These are phyloP conservation scores for Isotomurus palustris DNA, from an alignment of 2,888 invertebrate genomes.

Conservation along the genomic window DNA sequence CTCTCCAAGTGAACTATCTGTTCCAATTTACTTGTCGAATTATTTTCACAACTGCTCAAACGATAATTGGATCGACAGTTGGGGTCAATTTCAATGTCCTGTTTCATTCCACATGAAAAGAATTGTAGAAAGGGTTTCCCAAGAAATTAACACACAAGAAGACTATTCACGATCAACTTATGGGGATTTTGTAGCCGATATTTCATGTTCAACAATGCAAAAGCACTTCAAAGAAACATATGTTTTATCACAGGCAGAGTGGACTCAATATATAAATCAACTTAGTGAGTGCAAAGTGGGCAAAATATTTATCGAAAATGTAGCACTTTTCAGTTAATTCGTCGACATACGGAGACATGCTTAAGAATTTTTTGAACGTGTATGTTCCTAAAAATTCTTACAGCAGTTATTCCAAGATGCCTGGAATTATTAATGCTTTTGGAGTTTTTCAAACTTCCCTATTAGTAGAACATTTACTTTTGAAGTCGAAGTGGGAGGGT, in stretches of 20 bases:
- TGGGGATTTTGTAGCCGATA: no score
- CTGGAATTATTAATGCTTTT: constrained; percentile 22
- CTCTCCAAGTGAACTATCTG: constrained; percentile 9
- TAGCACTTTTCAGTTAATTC: constrained; percentile 16
- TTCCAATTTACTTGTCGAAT: no score
- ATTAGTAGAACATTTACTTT: constrained; percentile 17
- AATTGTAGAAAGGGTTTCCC: constrained; percentile 14
- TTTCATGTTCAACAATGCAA: no score
- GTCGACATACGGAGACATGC: constrained; percentile 9
- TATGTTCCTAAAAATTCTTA: constrained; percentile 10
- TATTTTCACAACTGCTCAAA: neutral
- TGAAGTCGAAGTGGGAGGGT: constrained; percentile 12
- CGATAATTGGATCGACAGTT: constrained; percentile 5
- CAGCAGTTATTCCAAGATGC: constrained; percentile 15
- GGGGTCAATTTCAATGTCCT: constrained; percentile 17
- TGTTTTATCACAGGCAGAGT: constrained; percentile 14
- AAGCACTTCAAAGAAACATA: no score
- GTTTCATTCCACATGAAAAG: constrained; percentile 11
- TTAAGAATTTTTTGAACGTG: constrained; percentile 18
- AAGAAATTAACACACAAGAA: constrained; percentile 4
- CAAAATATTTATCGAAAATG: constrained; percentile 10
- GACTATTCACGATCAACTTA: no score
- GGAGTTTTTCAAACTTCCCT: constrained; percentile 18
- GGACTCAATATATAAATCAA: constrained; percentile 14
- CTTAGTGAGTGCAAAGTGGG: no score